Evolutionary conservation across 2,797 vertebrate species (phyloP).

Genomic region (Delichon dasypus): DNA sequence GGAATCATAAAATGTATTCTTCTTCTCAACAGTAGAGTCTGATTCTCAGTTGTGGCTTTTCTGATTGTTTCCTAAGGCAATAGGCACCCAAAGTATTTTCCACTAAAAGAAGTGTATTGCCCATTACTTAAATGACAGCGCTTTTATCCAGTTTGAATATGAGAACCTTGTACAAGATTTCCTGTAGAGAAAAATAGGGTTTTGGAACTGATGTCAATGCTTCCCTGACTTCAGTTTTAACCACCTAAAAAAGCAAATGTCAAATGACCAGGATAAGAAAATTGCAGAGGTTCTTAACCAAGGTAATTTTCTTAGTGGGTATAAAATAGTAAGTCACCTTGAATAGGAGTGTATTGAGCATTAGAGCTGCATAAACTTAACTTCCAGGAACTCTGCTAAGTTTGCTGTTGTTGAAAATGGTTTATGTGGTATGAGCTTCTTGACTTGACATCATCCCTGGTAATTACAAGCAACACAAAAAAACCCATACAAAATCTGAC

Average conservation of each 20-base stretch:
- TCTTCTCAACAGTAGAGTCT: conserved; percentile 32
- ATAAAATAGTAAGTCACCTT: neutral
- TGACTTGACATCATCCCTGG: neutral
- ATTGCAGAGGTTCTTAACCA: neutral
- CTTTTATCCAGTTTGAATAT: conserved; percentile 50
- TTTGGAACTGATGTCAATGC: conserved; percentile 25
- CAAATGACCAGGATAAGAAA: conserved; percentile 31
- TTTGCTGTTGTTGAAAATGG: neutral
- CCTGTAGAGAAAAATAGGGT: conserved; percentile 19
- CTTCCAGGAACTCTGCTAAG: neutral
- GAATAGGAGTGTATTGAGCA: neutral
- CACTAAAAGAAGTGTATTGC: neutral
- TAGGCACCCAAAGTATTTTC: conserved; percentile 20
- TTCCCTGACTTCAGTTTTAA: neutral
- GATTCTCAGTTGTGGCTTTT: neutral
- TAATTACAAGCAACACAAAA: neutral
- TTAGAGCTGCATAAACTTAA: neutral
- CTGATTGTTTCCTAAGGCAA: conserved; percentile 26
- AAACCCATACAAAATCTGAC: neutral
- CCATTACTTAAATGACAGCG: conserved; percentile 55
- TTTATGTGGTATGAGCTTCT: neutral
- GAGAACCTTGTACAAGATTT: neutral
- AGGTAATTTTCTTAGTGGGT: neutral
- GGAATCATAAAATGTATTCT: neutral
- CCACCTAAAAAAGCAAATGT: neutral